Conservation (phyloP, 1,140 invertebrate species). For the Diachasma alloeum region DNA sequence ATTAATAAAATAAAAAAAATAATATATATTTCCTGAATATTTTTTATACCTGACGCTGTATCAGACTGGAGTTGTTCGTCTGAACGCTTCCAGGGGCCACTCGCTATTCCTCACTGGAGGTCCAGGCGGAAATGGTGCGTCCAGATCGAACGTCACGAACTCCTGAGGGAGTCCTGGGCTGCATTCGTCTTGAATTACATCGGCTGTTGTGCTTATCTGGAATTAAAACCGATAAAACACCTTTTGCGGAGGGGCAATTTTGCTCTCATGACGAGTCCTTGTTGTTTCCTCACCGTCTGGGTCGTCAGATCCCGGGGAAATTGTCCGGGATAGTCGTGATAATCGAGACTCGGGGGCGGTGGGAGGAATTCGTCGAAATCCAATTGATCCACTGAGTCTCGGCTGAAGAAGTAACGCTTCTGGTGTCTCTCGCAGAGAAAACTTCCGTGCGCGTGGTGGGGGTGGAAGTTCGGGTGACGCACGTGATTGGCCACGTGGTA, state of each 20-base stretch:
- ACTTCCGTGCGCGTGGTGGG: constrained; percentile 50
- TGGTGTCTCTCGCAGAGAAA: constrained; percentile 60
- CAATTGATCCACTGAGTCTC: constrained; percentile 53
- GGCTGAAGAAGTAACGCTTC: constrained; percentile 59
- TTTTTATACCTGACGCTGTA: constrained; percentile 56
- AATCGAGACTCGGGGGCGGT: constrained; percentile 53
- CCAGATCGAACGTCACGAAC: constrained; percentile 64
- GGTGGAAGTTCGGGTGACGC: constrained; percentile 41
- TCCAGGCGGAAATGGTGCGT: constrained; percentile 54
- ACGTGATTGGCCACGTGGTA: constrained; percentile 55
- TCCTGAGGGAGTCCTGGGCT: constrained; percentile 55
- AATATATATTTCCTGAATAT: no score
- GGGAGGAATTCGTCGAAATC: constrained; percentile 59
- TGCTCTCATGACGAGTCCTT: no score
- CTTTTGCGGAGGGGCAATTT: no score
- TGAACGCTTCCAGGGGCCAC: constrained; percentile 61
- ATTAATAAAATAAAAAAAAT: no score
- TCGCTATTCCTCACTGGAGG: constrained; percentile 48
- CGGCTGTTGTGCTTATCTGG: constrained; percentile 67
- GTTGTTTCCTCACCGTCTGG: constrained; percentile 56
- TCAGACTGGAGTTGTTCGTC: constrained; percentile 67
- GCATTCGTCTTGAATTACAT: constrained; percentile 63
- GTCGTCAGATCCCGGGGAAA: constrained; percentile 64
- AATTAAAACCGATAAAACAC: constrained; percentile 23
- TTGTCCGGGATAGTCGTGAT: constrained; percentile 55